These are phyloP conservation scores for Sebastes itinus DNA, from an alignment of 2,797 vertebrate species.

Conservation along the genomic window DNA sequence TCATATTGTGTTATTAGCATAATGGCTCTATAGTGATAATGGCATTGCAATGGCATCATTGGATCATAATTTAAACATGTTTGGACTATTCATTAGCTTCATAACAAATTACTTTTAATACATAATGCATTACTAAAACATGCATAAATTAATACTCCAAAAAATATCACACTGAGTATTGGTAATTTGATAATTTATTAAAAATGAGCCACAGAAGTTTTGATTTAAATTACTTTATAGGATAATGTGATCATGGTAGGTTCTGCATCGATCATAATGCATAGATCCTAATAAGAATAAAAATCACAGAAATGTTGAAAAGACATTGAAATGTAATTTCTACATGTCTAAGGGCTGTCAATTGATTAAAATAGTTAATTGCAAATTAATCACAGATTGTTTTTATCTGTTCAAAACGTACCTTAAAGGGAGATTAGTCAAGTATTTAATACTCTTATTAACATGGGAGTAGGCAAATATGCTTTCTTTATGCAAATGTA, in stretches of 20 bases:
- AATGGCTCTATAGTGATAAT: not conserved
- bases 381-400: too few relatives aligned
- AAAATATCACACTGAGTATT: not conserved
- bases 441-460: too few relatives aligned
- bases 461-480: too few relatives aligned
- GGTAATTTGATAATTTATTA: not conserved
- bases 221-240: not conserved
- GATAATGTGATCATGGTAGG: not conserved
- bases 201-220: not conserved
- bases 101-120: not conserved
- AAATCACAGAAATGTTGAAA: not conserved
- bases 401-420: accelerated
- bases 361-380: too few relatives aligned
- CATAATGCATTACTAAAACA: not conserved
- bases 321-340: not conserved
- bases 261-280: not conserved
- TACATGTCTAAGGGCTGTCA: not conserved
- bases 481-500: too few relatives aligned
- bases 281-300: not conserved
- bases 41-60: not conserved
- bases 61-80: not conserved
- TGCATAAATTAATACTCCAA: not conserved
- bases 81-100: not conserved
- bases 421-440: too few relatives aligned
- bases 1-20: not conserved